Evolutionary conservation across 2,888 invertebrate genomes (phyloP).

Genomic region (Leucophenga montana): DNA sequence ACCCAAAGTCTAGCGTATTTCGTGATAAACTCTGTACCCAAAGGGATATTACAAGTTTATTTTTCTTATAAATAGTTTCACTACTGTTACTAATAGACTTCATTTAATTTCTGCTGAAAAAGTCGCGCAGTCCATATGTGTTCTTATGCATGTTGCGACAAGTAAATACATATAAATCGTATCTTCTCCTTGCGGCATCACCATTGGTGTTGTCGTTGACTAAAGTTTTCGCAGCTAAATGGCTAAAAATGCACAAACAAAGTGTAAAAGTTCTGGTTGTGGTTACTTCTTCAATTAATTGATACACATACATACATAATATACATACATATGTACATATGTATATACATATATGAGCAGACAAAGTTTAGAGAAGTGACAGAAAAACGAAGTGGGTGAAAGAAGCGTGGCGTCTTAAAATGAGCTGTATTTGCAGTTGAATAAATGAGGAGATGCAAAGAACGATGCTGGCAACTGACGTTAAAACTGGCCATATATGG

Average conservation of each 20-base stretch:
- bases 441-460: too few species aligned
- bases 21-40: background rate
- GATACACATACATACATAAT: conserved; percentile 50
- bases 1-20: too few species aligned
- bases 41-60: background rate
- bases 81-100: conserved; percentile 18
- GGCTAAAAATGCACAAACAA: conserved; percentile 30
- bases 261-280: conserved; percentile 49
- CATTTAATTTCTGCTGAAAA: conserved; percentile 20
- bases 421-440: too few species aligned
- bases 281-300: conserved; percentile 62
- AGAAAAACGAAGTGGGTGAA: too few species aligned
- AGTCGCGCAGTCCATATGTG: background rate
- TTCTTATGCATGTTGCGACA: background rate
- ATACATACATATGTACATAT: too few species aligned
- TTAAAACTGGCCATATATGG: too few species aligned
- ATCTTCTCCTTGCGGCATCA: too few species aligned
- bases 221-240: conserved; percentile 19
- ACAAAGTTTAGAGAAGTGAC: too few species aligned
- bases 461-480: too few species aligned
- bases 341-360: too few species aligned
- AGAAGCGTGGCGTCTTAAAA: too few species aligned
- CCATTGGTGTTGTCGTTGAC: background rate
- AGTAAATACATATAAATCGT: background rate
- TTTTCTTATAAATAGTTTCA: conserved; percentile 8